These are phyloP conservation scores for Philhelius pedissequus DNA, from an alignment of 2,888 invertebrate genomes.

Conservation along the genomic window DNA sequence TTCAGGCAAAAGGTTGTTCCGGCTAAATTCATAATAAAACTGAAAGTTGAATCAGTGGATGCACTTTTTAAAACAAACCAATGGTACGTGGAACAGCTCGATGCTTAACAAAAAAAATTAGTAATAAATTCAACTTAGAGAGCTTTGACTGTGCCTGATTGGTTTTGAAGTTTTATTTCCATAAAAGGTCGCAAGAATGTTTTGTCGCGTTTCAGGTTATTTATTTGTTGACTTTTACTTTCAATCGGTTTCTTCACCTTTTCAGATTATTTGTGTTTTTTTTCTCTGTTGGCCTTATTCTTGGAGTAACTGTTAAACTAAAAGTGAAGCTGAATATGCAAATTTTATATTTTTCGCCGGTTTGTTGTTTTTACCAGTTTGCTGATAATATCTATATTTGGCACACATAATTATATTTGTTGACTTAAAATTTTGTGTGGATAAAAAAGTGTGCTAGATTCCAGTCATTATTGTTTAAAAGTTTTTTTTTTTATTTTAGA, in stretches of 20 bases:
- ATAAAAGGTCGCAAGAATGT: constrained; percentile 49
- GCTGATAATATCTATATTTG: neutral
- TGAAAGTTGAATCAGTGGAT: too few species aligned
- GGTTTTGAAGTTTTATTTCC: neutral
- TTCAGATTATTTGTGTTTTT: neutral
- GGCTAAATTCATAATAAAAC: too few species aligned
- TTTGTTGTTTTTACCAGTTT: neutral
- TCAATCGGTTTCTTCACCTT: constrained; percentile 36
- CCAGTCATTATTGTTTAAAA: neutral
- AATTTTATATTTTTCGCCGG: neutral
- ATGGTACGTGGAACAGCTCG: too few species aligned
- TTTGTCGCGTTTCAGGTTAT: constrained; percentile 31
- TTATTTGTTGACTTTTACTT: constrained; percentile 49
- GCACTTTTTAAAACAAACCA: too few species aligned
- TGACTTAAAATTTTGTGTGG: neutral
- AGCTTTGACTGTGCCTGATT: neutral
- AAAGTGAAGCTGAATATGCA: constrained; percentile 9
- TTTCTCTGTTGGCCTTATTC: constrained; percentile 13
- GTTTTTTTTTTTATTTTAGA: too few species aligned
- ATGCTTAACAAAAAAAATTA: too few species aligned
- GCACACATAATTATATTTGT: constrained; percentile 9
- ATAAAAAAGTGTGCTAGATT: neutral
- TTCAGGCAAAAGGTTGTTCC: too few species aligned
- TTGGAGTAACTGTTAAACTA: constrained; percentile 14
- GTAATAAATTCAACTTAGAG: neutral